Base-by-base conservation (phyloP, 53 echinoderm and acorn worm genomes). In the Holothuria scabra region DNA sequence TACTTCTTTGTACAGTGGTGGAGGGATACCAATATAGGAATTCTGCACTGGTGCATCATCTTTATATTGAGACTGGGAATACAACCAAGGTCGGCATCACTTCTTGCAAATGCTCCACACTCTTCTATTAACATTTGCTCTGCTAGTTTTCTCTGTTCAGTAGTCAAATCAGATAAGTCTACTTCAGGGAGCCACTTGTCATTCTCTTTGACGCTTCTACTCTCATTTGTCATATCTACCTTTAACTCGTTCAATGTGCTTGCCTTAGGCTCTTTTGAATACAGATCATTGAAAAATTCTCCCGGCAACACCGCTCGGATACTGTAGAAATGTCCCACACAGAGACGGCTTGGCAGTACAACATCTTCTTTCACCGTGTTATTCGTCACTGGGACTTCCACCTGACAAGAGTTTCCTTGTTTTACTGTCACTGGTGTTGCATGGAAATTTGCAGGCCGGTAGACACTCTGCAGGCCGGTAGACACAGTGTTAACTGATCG, bases 1-100 rank as follows among this genome's bases (percentile, higher is more conserved):
- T 5, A 91, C 91, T 28, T 91, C 91, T 52, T 81, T 74, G 71
- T 87, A 84, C 34, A 91, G 76, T 12, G 91, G 84, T 60, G 79
- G 87, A 33, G 91, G 91, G 12, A 87, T 26, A 12, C 81, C 76
- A 30, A 86, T 64, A 52, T 90, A 90, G 18, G 90, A 87, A 32
- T 66, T 44, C 28, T 75, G 75, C 24, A 90, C 90, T 30, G 86
- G 86, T 29, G 31, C 44, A 12, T 82, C 38, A 76, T 86, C 83
- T 60, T 58, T 83, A 86, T 72, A n/a, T 86, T 66, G 8, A 87
- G 72, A 48, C 28, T 79, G 22, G 79, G 80, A 22, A 65, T 80
- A 46, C 62, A 44, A 10, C 85, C 91, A 18, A 88, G 55, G 66
- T 91, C 91, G 2, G 37, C 12, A 4, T 84, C 91, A 88, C 83